Conservation (phyloP, 2,888 invertebrate species). For the Pterostichus niger region DNA sequence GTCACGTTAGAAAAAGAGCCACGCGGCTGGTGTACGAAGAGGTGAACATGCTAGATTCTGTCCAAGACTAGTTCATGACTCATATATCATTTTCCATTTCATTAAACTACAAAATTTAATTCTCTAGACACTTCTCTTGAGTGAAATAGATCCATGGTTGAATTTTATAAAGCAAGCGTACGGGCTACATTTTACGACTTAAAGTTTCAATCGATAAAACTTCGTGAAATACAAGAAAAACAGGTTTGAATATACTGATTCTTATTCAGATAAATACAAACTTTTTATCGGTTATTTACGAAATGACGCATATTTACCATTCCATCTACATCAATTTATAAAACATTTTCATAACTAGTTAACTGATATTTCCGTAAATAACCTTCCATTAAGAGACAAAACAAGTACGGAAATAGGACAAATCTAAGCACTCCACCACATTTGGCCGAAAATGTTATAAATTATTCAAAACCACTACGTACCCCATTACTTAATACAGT, state of each 20-base stretch:
- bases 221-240: conserved; percentile 56
- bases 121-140: conserved; percentile 55
- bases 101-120: conserved; percentile 63
- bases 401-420: conserved; percentile 16
- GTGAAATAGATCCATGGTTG: conserved; percentile 59
- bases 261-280: conserved; percentile 54
- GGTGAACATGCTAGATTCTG: conserved; percentile 33
- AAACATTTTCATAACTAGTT: conserved; percentile 29
- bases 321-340: conserved; percentile 33
- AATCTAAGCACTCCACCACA: neutral
- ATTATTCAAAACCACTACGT: neutral
- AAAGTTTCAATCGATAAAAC: conserved; percentile 58
- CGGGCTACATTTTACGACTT: conserved; percentile 51
- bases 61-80: conserved; percentile 45
- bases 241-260: conserved; percentile 55
- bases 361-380: conserved; percentile 1
- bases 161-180: conserved; percentile 57
- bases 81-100: conserved; percentile 63
- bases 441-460: neutral
- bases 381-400: conserved; percentile 10
- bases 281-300: conserved; percentile 52
- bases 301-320: conserved; percentile 51
- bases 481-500: neutral
- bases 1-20: conserved; percentile 24
- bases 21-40: neutral